Evolutionary conservation across 2,888 invertebrate genomes (phyloP).

Genomic region (Protophormia terraenovae): DNA sequence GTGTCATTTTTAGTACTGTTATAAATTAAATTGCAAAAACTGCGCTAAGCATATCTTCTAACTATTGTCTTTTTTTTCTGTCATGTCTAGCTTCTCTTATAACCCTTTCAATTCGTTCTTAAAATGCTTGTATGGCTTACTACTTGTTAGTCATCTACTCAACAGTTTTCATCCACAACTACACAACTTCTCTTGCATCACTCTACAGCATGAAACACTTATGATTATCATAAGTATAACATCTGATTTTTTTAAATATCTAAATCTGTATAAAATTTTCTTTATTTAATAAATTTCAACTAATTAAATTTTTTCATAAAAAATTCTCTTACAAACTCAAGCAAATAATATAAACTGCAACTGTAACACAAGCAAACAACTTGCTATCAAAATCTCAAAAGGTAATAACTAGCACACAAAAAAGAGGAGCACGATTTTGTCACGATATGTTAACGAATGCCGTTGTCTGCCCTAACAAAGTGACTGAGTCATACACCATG

Average conservation of each 20-base stretch:
- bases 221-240: conserved; percentile 60
- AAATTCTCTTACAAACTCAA: conserved; percentile 55
- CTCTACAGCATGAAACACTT: conserved; percentile 24
- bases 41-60: no score
- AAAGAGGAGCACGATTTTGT: conserved; percentile 63
- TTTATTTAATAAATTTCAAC: conserved; percentile 62
- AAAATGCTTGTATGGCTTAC: not conserved
- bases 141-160: not conserved
- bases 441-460: conserved; percentile 63
- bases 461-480: not conserved
- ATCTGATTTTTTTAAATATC: conserved; percentile 57
- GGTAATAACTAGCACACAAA: conserved; percentile 40
- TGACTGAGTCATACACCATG: conserved; percentile 48
- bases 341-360: conserved; percentile 13
- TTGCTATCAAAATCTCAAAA: conserved; percentile 61
- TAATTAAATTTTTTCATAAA: conserved; percentile 67
- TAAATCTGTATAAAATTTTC: not conserved
- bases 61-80: no score
- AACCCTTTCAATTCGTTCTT: not conserved
- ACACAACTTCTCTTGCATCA: not conserved
- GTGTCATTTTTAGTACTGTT: no score
- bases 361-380: conserved; percentile 21
- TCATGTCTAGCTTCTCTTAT: no score
- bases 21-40: no score
- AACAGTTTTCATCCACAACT: no score